Evolutionary conservation across 2,113 vertebrate species (phyloP), one percentile per base, ranked within the genome.

Genomic region (Myxocyprinus asiaticus): DNA sequence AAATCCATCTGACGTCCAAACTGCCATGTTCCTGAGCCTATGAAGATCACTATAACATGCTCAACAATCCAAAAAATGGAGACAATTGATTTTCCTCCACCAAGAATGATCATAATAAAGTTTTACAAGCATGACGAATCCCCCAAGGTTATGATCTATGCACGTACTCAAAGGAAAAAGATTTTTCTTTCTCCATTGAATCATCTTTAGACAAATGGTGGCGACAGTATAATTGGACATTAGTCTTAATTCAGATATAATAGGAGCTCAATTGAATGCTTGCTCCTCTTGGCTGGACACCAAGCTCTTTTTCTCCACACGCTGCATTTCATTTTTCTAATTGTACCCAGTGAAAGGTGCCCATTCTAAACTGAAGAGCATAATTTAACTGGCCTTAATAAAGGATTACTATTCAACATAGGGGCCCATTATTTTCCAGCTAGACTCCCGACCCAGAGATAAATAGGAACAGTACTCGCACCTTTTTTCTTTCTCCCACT

Each of bases 321-420:
- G 48, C 50, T 5, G 62, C 14, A 65, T 77, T 45, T 67, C 68
- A 50, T 81, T 77, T 80, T 70, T 65, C 63, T 81, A 74, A 84
- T 88, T 83, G 77, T 81, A 44, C 22, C 22, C 44, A 67, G 71
- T 83, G 69, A 83, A 86, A 83, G 65, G 72, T 69, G 65, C 62
- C 64, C 76, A 73, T 82, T 79, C 84, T 80, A 76, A 74, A 56
- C 51, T 74, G 81, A 65, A 83, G 73, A 81, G 84, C 56, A 59
- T 81, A 44, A 82, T 85, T 86, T 81, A 85, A 81, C 48, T 48
- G 22, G 53, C 51, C 78, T 82, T 88, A 87, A 88, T 85, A 83
- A 81, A 81, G 69, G 80, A 81, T 85, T 76, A 85, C 83, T 83
- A 82, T 88, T 86, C 84, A 84, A 77, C 66, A 56, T 43, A 9